A percentile compares a stretch with the other conserved stretches of the same genome.
phyloP scores from a whole-genome alignment of 64 coral and sea anemone species.

The Actinia equina region DNA sequence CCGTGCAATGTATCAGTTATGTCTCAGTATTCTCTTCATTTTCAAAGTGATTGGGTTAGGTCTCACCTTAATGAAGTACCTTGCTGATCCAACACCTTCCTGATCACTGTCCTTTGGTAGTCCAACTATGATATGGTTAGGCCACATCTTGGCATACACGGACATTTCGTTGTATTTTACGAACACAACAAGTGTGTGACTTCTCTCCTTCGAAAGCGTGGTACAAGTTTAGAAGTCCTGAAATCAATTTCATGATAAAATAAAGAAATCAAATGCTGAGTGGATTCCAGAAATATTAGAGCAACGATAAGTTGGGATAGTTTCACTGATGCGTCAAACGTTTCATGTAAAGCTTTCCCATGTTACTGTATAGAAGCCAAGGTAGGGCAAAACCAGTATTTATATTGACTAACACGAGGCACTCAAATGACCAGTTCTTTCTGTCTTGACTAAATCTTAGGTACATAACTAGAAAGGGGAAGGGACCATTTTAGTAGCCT shows the following conservation, averaged over 20 bases:
- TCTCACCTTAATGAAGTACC: slow-evolving; percentile 87
- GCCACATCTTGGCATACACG: slow-evolving; percentile 87
- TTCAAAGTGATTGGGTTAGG: no score
- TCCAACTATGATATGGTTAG: slow-evolving; percentile 94
- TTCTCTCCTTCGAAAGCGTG: slow-evolving; percentile 85
- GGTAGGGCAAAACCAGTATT: no score
- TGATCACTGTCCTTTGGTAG: slow-evolving; percentile 67
- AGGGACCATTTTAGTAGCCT: no score
- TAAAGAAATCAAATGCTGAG: no score
- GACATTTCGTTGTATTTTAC: slow-evolving; percentile 84
- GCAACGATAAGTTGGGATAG: no score
- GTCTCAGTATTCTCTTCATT: neutral
- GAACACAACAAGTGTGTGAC: slow-evolving; percentile 72
- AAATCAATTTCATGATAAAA: neutral
- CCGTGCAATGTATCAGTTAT: no score
- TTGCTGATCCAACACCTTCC: slow-evolving; percentile 78
- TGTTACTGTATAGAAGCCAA: neutral
- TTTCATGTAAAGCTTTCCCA: neutral
- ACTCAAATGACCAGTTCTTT: no score
- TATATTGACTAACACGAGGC: no score
- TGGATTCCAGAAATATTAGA: no score
- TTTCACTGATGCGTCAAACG: no score
- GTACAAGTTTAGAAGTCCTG: slow-evolving; percentile 88
- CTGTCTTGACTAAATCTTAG: no score
- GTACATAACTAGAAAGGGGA: no score